Conservation (phyloP, 2,888 invertebrate species). For the Drosophila sordidapex region DNA sequence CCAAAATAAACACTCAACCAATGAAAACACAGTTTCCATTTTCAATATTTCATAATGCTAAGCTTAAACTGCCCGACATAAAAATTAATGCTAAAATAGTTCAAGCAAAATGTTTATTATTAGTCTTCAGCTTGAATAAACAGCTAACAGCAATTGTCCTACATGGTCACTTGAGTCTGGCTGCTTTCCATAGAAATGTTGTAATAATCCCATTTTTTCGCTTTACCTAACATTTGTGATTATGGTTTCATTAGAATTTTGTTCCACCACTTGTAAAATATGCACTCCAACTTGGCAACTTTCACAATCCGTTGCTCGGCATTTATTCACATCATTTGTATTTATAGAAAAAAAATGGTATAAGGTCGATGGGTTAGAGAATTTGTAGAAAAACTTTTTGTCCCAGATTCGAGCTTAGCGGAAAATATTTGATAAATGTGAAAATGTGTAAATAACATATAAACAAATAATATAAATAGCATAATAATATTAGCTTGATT, state of each 20-base stretch:
- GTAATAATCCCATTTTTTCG: background rate
- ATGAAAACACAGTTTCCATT: background rate
- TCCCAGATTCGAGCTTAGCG: background rate
- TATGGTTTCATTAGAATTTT: constrained; percentile 47
- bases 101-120: background rate
- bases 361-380: background rate
- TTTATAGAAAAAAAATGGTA: background rate
- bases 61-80: background rate
- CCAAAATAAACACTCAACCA: background rate
- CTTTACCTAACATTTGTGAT: constrained; percentile 30
- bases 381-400: background rate
- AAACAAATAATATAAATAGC: background rate
- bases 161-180: background rate
- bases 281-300: constrained; percentile 39
- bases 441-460: background rate
- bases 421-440: background rate
- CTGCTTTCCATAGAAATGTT: constrained; percentile 9
- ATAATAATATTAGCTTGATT: background rate
- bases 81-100: background rate
- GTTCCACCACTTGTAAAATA: constrained; percentile 19
- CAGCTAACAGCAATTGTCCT: background rate
- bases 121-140: background rate
- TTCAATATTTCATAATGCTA: background rate
- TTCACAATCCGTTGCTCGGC: constrained; percentile 3
- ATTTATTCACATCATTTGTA: constrained; percentile 8